Conservation (phyloP, 1,140 invertebrate genomes). For the Drosophila melanogaster region DNA sequence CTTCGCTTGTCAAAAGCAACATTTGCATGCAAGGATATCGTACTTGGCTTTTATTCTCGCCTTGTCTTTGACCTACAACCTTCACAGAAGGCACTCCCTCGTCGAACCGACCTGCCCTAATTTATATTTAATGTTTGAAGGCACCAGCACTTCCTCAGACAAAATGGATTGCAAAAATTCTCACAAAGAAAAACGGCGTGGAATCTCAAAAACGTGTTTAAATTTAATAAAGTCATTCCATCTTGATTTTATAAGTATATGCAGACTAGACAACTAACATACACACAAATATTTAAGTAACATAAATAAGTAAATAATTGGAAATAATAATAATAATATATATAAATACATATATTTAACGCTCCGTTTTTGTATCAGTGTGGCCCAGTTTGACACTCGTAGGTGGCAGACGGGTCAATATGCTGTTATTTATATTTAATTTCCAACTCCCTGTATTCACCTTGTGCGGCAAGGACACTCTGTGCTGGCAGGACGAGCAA, state of each 20-base stretch:
- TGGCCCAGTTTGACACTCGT: conserved; percentile 13
- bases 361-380: conserved; percentile 1
- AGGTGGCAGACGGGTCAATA: conserved; percentile 63
- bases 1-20: conserved; percentile 67
- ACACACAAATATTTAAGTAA: background rate
- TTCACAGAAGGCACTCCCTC: background rate
- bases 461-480: conserved; percentile 13
- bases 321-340: background rate
- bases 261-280: no score
- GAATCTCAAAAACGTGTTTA: background rate
- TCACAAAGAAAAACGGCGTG: background rate
- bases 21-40: conserved; percentile 77
- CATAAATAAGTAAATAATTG: no score
- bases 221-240: no score
- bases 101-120: conserved; percentile 32
- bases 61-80: conserved; percentile 57
- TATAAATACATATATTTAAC: no score
- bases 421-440: conserved; percentile 68
- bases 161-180: background rate
- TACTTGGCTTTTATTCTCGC: conserved; percentile 60
- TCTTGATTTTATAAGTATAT: no score
- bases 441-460: conserved; percentile 9
- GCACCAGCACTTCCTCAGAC: conserved; percentile 15
- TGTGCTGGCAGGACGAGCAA: conserved; percentile 1
- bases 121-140: conserved; percentile 74